Base-by-base conservation (phyloP, 1,140 invertebrate genomes). In the Ips nitidus region DNA sequence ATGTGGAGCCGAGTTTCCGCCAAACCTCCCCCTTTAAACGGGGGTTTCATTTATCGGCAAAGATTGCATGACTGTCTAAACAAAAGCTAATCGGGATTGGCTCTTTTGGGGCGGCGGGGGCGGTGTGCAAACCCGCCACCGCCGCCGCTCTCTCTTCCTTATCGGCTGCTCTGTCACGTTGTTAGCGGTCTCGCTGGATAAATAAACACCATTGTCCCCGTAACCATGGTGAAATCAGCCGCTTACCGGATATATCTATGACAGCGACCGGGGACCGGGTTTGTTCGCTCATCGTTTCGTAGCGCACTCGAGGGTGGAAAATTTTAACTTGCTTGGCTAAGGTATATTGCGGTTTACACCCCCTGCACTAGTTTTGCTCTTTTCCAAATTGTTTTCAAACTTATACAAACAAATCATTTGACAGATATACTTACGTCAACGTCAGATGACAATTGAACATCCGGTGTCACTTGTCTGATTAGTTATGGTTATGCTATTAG, bases 141-240 rank as follows among this genome's bases (percentile, higher is more conserved):
- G 75, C 77, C 75, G 78, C 77, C 76, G 76, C 77, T 76, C 61
- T 80, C 75, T 76, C 76, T 77, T 77, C 78, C 77, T 80, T 80
- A 80, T 80, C 79, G 63, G 74, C 66, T 72, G 69, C 74, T 77
- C 74, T 75, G 76, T 72, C 78, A 80, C 79, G 79, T 80, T 80
- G 79, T 80, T 80, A 80, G 78, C 75, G 78, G 76, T 80, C 79
- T 78, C 79, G 68, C 76, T 79, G 79, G 79, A 80, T 79, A 79
- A 80, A 80, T 80, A 80, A 80, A 80, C 79, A 80, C 78, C 78
- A 80, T 80, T 80, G 79, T 80, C 75, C 77, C 71, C 73, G 79
- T 80, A 80, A 80, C 79, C 79, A 80, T 80, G 79, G 79, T 76
- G 79, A 80, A 80, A 79, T 79, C 79, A 77, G 71, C 77, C 71